Percentiles rank a stretch among this genome's conserved stretches.
Evolutionary conservation across 2,797 vertebrate genomes (phyloP).

Genomic region (Mallotus villosus): DNA sequence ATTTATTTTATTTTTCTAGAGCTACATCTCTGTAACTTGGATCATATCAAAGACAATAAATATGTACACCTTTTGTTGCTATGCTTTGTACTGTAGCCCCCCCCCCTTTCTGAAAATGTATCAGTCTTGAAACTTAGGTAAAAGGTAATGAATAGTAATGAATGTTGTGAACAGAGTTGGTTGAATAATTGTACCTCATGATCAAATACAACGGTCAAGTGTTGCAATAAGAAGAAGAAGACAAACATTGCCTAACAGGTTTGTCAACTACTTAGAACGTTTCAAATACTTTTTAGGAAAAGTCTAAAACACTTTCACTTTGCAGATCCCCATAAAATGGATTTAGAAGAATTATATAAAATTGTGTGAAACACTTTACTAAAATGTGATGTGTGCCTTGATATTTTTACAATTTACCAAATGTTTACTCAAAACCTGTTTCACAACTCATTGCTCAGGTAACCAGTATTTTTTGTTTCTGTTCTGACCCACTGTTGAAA

Average conservation of each 20-base stretch:
- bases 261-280: not conserved
- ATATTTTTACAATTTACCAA: not conserved
- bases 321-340: not conserved
- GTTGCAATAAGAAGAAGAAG: not conserved
- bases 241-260: slow-evolving; percentile 18
- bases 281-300: not conserved
- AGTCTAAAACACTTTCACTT: not conserved
- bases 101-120: not conserved
- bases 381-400: not conserved
- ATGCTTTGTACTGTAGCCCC: not conserved
- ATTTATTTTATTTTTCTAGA: slow-evolving; percentile 37
- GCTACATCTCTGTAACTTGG: slow-evolving; percentile 44
- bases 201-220: not conserved
- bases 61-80: slow-evolving; percentile 29
- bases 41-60: slow-evolving; percentile 64
- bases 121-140: not conserved
- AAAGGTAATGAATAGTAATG: not conserved
- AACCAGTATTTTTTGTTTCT: not conserved
- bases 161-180: not conserved
- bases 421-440: not conserved
- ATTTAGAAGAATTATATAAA: not conserved
- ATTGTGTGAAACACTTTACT: too few species aligned
- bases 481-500: not conserved
- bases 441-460: not conserved
- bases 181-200: not conserved